These are phyloP conservation scores for Meriones psammophilus DNA, from an alignment of 2,797 vertebrate species.

Conservation along the genomic window DNA sequence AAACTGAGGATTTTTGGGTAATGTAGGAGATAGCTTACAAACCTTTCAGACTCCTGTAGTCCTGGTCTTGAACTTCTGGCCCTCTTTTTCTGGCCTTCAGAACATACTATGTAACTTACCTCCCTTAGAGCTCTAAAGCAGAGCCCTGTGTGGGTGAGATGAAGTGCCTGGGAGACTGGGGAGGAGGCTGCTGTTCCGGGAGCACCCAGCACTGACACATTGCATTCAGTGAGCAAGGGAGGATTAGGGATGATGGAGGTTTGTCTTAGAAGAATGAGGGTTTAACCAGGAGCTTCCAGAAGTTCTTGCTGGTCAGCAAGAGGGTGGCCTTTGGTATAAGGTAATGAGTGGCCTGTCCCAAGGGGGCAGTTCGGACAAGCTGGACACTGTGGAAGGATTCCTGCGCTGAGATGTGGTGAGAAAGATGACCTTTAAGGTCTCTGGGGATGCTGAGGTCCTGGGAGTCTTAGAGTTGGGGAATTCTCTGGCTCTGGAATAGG, in stretches of 20 bases:
- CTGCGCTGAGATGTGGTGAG: conserved; percentile 74
- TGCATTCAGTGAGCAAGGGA: not conserved
- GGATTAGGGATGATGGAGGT: not conserved
- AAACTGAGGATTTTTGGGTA: not conserved
- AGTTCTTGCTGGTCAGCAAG: not conserved
- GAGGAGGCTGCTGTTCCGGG: not conserved
- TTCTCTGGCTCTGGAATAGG: conserved; percentile 74
- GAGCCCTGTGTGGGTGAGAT: not conserved
- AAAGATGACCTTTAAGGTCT: conserved; percentile 76
- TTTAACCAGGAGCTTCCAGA: not conserved
- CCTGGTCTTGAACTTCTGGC: not conserved
- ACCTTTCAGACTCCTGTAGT: not conserved
- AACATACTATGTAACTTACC: not conserved
- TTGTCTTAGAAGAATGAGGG: not conserved
- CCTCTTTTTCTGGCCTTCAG: not conserved
- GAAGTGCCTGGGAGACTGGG: not conserved
- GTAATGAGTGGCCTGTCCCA: conserved; percentile 54
- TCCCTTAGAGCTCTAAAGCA: not conserved
- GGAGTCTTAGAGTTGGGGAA: conserved; percentile 79
- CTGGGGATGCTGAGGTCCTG: conserved; percentile 82
- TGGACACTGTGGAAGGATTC: conserved; percentile 66
- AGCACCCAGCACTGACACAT: not conserved
- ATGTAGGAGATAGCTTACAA: not conserved
- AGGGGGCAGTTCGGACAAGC: not conserved
- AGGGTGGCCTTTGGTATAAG: conserved; percentile 57